Conservation (phyloP, 2,888 invertebrate genomes). For the Coecobrya sp. region DNA sequence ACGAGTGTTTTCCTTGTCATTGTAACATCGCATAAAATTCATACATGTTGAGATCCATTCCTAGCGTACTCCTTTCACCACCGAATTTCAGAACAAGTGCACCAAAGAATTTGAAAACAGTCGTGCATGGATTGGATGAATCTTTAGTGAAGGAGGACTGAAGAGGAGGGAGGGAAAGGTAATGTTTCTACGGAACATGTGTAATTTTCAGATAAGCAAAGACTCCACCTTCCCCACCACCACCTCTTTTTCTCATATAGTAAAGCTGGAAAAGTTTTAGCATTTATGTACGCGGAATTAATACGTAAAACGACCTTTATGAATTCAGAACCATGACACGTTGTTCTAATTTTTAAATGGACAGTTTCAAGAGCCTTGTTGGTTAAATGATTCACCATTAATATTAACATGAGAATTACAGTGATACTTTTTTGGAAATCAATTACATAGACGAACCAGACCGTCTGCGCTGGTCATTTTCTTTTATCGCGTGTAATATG, state of each 20-base stretch:
- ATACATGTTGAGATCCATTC: slow-evolving; percentile 27
- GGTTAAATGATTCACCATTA: too few relatives aligned
- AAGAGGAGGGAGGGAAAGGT: slow-evolving; percentile 81
- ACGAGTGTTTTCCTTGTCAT: background rate
- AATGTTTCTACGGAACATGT: slow-evolving; percentile 73
- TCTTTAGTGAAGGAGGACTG: slow-evolving; percentile 48
- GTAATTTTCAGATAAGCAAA: slow-evolving; percentile 65
- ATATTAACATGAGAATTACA: too few relatives aligned
- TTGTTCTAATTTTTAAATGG: too few relatives aligned
- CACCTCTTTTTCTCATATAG: background rate
- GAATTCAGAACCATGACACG: too few relatives aligned
- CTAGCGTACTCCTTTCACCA: slow-evolving; percentile 10
- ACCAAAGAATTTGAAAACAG: background rate
- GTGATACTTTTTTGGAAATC: too few relatives aligned
- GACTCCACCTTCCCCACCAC: slow-evolving; percentile 60
- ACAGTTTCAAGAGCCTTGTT: too few relatives aligned
- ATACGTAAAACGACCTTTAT: background rate
- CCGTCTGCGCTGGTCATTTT: too few relatives aligned
- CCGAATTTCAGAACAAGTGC: background rate
- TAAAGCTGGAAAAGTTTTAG: background rate
- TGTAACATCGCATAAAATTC: slow-evolving; percentile 70
- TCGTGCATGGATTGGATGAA: slow-evolving; percentile 55
- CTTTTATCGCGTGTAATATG: too few relatives aligned
- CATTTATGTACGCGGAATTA: too few relatives aligned
- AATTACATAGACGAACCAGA: too few relatives aligned